Evolutionary conservation across 2,113 vertebrate species (phyloP).

Genomic region (Xenopus laevis): DNA sequence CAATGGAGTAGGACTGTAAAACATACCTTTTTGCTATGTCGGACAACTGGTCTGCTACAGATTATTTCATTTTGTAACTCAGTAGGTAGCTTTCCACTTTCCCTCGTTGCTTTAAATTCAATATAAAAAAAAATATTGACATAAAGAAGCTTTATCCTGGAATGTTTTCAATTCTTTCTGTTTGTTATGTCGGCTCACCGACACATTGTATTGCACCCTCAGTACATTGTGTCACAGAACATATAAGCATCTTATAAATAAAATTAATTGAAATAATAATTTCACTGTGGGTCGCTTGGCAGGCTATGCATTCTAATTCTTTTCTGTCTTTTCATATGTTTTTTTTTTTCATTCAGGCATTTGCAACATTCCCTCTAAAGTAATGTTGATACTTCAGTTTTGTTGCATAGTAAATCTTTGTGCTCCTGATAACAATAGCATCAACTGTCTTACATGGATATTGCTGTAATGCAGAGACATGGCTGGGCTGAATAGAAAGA

Average conservation of each 20-base stretch:
- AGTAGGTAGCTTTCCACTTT: no score
- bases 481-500: conserved; percentile 50
- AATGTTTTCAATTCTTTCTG: no score
- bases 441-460: conserved; percentile 43
- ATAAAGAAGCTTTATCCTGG: no score
- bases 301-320: not conserved
- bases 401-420: conserved; percentile 52
- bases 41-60: no score
- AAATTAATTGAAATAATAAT: conserved; percentile 30
- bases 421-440: conserved; percentile 48
- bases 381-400: conserved; percentile 32
- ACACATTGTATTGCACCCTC: no score
- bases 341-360: not conserved
- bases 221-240: not conserved
- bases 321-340: conserved; percentile 13
- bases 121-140: no score
- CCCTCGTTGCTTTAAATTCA: no score
- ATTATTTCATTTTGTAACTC: no score
- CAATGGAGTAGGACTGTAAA: no score
- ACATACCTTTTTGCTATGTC: no score
- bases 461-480: conserved; percentile 49
- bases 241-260: conserved; percentile 18
- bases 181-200: no score
- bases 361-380: conserved; percentile 21
- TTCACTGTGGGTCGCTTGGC: conserved; percentile 1